A percentile compares a stretch with the other conserved stretches of the same genome.
Conservation (phyloP, 64 coral and sea anemone genomes). For the Cladopsammia gracilis region DNA sequence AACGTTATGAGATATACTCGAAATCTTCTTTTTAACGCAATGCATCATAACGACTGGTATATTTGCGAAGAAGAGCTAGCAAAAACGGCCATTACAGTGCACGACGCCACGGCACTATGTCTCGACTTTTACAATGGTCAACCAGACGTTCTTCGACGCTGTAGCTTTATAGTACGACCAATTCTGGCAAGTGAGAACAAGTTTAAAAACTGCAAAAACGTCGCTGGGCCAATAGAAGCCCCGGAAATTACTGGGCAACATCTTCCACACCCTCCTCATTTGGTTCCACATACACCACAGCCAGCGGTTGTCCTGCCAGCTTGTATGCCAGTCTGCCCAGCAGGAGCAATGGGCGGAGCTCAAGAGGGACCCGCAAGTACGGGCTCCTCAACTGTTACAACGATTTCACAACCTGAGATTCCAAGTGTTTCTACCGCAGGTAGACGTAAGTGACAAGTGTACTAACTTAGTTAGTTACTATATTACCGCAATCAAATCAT, state of each 20-base stretch:
- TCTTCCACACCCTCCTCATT: neutral
- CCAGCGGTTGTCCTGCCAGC: neutral
- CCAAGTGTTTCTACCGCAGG: too few relatives aligned
- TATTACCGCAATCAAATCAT: too few relatives aligned
- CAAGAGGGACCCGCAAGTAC: too few relatives aligned
- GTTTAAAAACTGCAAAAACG: conserved; percentile 47
- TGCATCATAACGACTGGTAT: conserved; percentile 64
- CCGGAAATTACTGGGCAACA: neutral
- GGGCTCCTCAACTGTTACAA: too few relatives aligned
- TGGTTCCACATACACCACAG: neutral
- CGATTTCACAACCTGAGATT: too few relatives aligned
- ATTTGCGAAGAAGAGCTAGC: neutral
- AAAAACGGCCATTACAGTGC: neutral
- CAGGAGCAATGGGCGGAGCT: too few relatives aligned
- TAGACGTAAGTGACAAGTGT: too few relatives aligned
- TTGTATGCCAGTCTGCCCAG: neutral
- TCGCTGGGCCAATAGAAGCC: conserved; percentile 3
- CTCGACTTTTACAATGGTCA: conserved; percentile 23
- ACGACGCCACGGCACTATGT: neutral
- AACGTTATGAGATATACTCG: neutral
- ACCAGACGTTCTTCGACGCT: conserved; percentile 52
- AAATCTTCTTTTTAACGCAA: conserved; percentile 32
- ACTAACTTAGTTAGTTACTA: too few relatives aligned
- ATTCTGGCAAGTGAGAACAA: conserved; percentile 43
- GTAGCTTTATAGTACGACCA: conserved; percentile 67